Evolutionary conservation across 2,797 vertebrate species (phyloP).

Genomic region (Apodemus agrarius): DNA sequence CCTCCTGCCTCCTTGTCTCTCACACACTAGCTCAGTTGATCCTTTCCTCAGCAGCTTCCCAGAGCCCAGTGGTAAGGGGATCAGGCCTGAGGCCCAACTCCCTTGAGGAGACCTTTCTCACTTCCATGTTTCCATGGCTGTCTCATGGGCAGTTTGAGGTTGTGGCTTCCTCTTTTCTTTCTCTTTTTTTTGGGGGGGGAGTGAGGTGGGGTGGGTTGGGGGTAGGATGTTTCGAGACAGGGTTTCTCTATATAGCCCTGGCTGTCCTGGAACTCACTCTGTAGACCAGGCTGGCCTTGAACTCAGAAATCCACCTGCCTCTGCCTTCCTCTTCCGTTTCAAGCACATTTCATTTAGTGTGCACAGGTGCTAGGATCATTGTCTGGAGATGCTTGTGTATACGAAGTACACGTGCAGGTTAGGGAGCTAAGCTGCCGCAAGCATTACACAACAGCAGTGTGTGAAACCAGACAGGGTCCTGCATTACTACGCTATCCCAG

Average conservation of each 20-base stretch:
- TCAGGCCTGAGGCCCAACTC: neutral
- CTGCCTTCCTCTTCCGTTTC: neutral
- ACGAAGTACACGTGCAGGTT: too few species aligned
- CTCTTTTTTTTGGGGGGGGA: neutral
- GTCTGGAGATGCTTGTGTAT: neutral
- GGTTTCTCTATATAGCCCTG: too few species aligned
- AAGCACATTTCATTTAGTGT: neutral
- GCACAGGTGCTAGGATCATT: too few species aligned
- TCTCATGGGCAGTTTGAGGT: neutral
- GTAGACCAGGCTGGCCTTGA: too few species aligned
- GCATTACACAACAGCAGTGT: neutral
- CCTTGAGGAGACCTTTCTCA: neutral
- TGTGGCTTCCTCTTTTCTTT: neutral
- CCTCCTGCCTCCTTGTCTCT: neutral
- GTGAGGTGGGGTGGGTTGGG: too few species aligned
- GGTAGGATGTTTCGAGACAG: too few species aligned
- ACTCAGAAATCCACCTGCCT: too few species aligned
- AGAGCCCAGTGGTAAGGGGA: neutral
- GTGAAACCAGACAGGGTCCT: neutral
- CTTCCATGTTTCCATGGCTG: neutral
- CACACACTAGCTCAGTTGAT: neutral
- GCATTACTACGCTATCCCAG: neutral
- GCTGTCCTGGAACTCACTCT: too few species aligned
- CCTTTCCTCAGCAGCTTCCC: neutral
- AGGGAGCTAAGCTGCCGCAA: neutral